A percentile compares a stretch with the other conserved stretches of the same genome.
Evolutionary conservation across 1,140 invertebrate genomes (phyloP).

Genomic region (Ceratosolen fusciceps): DNA sequence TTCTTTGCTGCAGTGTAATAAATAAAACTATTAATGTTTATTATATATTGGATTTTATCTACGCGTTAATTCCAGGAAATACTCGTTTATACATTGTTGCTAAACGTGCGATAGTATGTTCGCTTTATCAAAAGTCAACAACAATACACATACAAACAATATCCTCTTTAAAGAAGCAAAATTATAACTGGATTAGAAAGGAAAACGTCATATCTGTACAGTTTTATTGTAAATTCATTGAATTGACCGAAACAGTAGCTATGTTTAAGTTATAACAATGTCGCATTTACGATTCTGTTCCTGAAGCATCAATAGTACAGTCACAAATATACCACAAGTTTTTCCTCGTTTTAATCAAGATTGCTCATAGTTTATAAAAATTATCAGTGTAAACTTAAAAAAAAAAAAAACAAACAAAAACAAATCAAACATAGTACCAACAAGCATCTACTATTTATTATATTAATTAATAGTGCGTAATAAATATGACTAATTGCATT

Average conservation of each 20-base stretch:
- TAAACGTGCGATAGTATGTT: conserved; percentile 12
- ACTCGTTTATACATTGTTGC: conserved; percentile 24
- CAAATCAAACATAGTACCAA: neutral
- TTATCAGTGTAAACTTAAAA: conserved; percentile 40
- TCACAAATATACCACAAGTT: conserved; percentile 5
- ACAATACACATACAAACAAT: neutral
- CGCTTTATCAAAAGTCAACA: conserved; percentile 11
- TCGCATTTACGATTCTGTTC: conserved; percentile 38
- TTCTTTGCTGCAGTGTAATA: conserved; percentile 43
- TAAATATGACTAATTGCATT: conserved; percentile 3
- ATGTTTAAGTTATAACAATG: conserved; percentile 35
- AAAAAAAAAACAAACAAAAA: too few relatives aligned
- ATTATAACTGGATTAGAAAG: neutral
- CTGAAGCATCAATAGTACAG: conserved; percentile 25
- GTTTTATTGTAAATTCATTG: conserved; percentile 31
- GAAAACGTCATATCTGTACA: conserved; percentile 33
- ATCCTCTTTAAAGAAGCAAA: neutral
- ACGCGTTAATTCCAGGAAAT: conserved; percentile 17
- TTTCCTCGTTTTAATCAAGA: conserved; percentile 19
- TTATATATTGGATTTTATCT: conserved; percentile 42
- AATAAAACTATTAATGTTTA: conserved; percentile 51
- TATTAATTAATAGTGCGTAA: neutral
- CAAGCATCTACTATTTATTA: conserved; percentile 26
- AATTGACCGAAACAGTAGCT: conserved; percentile 17
- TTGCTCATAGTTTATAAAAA: conserved; percentile 5